Evolutionary conservation across 2,888 invertebrate genomes (phyloP).

Genomic region (Smittia sp.): DNA sequence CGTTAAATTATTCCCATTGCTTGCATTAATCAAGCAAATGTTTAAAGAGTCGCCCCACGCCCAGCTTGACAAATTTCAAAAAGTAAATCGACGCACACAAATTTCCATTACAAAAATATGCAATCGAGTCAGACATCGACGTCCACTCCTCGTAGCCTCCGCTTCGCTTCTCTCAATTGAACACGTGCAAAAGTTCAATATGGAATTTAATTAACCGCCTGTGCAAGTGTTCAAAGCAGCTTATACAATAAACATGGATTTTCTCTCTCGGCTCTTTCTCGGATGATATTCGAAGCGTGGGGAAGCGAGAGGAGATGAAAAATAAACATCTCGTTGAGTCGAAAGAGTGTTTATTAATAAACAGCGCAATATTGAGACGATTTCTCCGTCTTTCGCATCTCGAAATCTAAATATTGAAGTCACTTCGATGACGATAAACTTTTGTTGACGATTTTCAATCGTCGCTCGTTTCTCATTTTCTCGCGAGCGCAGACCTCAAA

Average conservation of each 20-base stretch:
- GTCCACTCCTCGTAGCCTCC: slow-evolving; percentile 28
- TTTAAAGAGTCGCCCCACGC: background rate
- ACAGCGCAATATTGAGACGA: slow-evolving; percentile 11
- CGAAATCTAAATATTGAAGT: too few species aligned
- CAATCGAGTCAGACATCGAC: slow-evolving; percentile 13
- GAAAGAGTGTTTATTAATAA: slow-evolving; percentile 16
- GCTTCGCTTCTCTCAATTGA: slow-evolving; percentile 32
- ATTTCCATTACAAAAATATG: background rate
- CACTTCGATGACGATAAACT: too few species aligned
- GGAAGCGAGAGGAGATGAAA: background rate
- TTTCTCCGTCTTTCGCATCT: background rate
- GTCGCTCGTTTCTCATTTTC: too few species aligned
- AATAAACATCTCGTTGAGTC: background rate
- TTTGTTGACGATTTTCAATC: too few species aligned
- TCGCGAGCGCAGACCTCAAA: slow-evolving; percentile 19
- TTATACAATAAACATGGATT: slow-evolving; percentile 32
- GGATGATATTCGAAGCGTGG: background rate
- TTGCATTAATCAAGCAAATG: background rate
- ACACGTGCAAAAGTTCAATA: slow-evolving; percentile 42
- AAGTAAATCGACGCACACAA: background rate
- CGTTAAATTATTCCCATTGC: background rate
- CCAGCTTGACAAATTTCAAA: background rate
- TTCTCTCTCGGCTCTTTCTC: background rate
- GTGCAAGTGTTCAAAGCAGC: slow-evolving; percentile 39
- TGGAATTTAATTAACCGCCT: slow-evolving; percentile 38